Evolutionary conservation across 2,113 vertebrate genomes (phyloP), one percentile per base, ranked within the genome.

Genomic region (Lasiurus borealis): DNA sequence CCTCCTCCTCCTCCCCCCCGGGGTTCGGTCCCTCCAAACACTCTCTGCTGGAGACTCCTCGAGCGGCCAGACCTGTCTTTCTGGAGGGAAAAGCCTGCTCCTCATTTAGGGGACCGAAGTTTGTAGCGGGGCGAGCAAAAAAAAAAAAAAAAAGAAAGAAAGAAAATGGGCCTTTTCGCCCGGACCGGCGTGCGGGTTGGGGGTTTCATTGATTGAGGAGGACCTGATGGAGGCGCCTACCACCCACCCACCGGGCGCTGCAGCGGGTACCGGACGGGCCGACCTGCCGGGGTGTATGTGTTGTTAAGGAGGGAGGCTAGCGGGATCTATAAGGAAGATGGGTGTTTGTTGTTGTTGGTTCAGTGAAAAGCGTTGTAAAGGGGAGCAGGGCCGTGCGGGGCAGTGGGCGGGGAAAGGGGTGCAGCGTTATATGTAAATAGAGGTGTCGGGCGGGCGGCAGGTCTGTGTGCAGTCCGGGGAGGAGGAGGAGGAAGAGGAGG

Each of bases 361-460:
- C 40, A 11, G 40, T 29, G 92, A 18, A 50, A 52, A 73, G 40
- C 62, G 36, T 82, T 62, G 48, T 84, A 84, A 92, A 50, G 31
- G 80, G 4, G 4, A 57, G 21, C 34, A 8, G 50, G 18, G 21
- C 48, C 21, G 8, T n/a, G n/a, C n/a, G n/a, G n/a, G n/a, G n/a
- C n/a, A n/a, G n/a, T n/a, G n/a, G n/a, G n/a, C n/a, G 4, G 59
- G 11, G 25, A 2, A 46, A 12, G 1, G 34, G 5, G 27, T 23
- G 46, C 68, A 23, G 59, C 29, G 80, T 72, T 29, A 11, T 27
- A 59, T 29, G 12, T 11, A 59, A 72, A 34, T 62, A 86, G 48
- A 83, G 68, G 66, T 52, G n/a, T n/a, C n/a, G n/a, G 48, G 71
- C 11, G 40, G 50, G 78, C 27, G 46, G 36, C 27, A 15, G n/a